Evolutionary conservation across 1,140 invertebrate species (phyloP).

Genomic region (Chionoecetes opilio): DNA sequence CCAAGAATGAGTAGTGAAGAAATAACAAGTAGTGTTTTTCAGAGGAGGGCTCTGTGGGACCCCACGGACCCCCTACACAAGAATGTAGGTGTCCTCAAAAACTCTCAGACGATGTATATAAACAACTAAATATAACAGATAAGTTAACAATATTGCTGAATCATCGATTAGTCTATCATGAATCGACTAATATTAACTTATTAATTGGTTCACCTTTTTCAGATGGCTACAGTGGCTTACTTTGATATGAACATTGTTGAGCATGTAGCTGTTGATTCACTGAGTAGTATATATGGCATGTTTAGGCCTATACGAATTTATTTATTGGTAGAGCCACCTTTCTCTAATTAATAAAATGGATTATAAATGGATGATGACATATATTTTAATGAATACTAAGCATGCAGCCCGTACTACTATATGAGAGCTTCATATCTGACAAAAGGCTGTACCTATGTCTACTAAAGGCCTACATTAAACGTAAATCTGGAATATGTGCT

Average conservation of each 20-base stretch:
- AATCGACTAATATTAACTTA: too few relatives aligned
- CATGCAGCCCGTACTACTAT: slow-evolving; percentile 22
- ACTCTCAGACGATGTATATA: too few relatives aligned
- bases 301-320: not conserved
- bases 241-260: slow-evolving; percentile 21
- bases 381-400: slow-evolving; percentile 49
- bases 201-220: too few relatives aligned
- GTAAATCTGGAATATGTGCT: slow-evolving; percentile 43
- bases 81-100: too few relatives aligned
- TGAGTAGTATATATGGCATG: slow-evolving; percentile 46
- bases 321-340: slow-evolving; percentile 2
- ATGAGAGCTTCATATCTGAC: slow-evolving; percentile 1
- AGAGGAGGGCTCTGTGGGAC: too few relatives aligned
- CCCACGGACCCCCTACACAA: too few relatives aligned
- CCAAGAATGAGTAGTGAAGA: too few relatives aligned
- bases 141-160: too few relatives aligned
- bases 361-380: slow-evolving; percentile 8
- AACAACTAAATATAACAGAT: too few relatives aligned
- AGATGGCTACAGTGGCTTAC: slow-evolving; percentile 20
- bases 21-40: too few relatives aligned
- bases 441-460: slow-evolving; percentile 50
- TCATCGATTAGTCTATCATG: too few relatives aligned
- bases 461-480: slow-evolving; percentile 36
- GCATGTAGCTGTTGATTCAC: slow-evolving; percentile 31
- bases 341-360: slow-evolving; percentile 49